Evolutionary conservation across 2,888 invertebrate species (phyloP), one percentile per base, ranked within the genome.

Genomic region (Gymnosoma rotundatum): DNA sequence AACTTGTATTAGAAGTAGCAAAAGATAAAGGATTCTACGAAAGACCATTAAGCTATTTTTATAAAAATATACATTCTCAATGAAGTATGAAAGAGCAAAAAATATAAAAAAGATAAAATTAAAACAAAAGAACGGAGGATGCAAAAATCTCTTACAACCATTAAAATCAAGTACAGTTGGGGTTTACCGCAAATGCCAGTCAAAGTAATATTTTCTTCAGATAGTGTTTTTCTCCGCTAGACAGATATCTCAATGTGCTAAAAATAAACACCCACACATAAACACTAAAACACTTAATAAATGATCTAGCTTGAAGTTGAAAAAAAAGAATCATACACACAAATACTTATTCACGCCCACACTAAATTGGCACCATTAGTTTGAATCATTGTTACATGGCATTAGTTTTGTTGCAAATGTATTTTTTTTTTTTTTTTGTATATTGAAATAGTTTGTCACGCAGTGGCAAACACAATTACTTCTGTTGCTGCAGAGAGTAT

Each of bases 141-240:
- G 38, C 32, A 69, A 32, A 52, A 80, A 79, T 83, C 61, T 67
- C 50, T 64, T 54, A 63, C 70, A 75, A 70, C 69, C 70, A 84
- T 84, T 81, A 84, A 84, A 84, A 84, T 84, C 81, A 84, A 81
- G 66, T 69, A 78, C 74, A 78, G 70, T 78, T 56, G 60, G 48
- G 81, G 81, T 61, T 81, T 70, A 64, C 81, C 84, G 69, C 78
- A 84, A 81, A 74, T 58, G 52, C 63, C 78, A 78, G 52, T 74
- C 78, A 84, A 78, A 81, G 63, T 70, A 74, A 84, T 78, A 75
- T 78, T 64, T 78, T 78, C 70, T 69, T 81, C 21, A 76, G 72
- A 60, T 61, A 48, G n/a, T 64, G 58, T 32, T 25, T 32, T 58
- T 64, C 32, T n/a, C 38, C 25, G 5, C 48, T 58, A 18, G 2